These are phyloP conservation scores for cat (Felis catus) DNA, from an alignment of 2,113 vertebrate genomes.

Conservation along the genomic window F.catus_Fca126_mat1.0 CM031421.1:97467001-97467500, in stretches of 20 bases:
- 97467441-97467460: accelerated
- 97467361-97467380: background rate
- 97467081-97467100: background rate
- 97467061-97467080: no score
- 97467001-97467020: background rate
- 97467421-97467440: background rate
- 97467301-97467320: background rate
- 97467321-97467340: background rate
- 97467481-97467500: background rate
- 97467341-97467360: background rate
- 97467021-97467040: background rate
- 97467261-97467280: background rate
- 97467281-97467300: accelerated
- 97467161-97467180: background rate
- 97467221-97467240: background rate
- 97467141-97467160: background rate
- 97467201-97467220: background rate
- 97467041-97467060: background rate
- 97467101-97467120: background rate
- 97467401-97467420: background rate
- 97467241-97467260: background rate
- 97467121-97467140: background rate
- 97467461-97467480: background rate
- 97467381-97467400: background rate
- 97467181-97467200: background rate